phyloP scores from a whole-genome alignment of 1,140 invertebrate genomes.

The Coptotermes formosanus region DNA sequence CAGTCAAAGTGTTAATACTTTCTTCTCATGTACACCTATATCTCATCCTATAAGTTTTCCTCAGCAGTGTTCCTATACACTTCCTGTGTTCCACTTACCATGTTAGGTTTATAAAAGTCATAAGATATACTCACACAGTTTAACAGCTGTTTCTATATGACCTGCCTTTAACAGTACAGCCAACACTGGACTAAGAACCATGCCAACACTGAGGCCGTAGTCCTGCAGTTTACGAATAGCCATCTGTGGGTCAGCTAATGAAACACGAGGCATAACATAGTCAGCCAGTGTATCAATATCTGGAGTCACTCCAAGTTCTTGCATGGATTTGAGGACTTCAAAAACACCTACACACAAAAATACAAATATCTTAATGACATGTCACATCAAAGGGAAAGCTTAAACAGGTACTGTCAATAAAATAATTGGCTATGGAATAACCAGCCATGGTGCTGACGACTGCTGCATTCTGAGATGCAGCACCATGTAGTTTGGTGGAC shows the following conservation, averaged over 20 bases:
- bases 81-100: no score
- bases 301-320: constrained; percentile 46
- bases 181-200: constrained; percentile 51
- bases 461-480: no score
- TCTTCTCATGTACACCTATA: no score
- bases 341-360: constrained; percentile 49
- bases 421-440: no score
- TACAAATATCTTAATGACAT: neutral
- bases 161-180: constrained; percentile 48
- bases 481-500: no score
- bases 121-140: constrained; percentile 47
- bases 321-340: constrained; percentile 51
- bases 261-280: constrained; percentile 54
- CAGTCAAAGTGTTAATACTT: no score
- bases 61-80: no score
- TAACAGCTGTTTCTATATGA: constrained; percentile 47
- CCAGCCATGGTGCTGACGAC: no score
- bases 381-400: no score
- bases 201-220: constrained; percentile 44
- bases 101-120: neutral
- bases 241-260: constrained; percentile 48
- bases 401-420: no score
- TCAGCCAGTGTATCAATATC: constrained; percentile 53
- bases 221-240: constrained; percentile 52
- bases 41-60: no score